Evolutionary conservation across 2,113 vertebrate genomes (phyloP), one percentile per base, ranked within the genome.

Genomic region (Plecotus auritus): DNA sequence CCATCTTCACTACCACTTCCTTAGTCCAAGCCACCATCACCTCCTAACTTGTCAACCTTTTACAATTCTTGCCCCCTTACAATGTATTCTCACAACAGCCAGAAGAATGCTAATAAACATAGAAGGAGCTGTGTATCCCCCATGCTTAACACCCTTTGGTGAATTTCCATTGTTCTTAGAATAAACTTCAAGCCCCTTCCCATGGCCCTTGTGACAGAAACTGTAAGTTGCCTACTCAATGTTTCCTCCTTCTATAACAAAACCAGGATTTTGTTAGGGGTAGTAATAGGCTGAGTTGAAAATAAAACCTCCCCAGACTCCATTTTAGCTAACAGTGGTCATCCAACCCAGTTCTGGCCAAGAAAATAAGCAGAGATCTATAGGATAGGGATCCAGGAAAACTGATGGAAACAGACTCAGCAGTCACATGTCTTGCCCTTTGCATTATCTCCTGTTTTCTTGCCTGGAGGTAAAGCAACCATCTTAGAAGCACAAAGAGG

Each of bases 101-200:
- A 64, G 22, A 82, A 3, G 67, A 54, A 92, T 90, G 54, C 35
- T 87, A 49, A 87, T 85, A 81, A 84, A 84, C 45, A 66, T 86
- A 67, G 83, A 84, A 84, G 45, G 2, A 94, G 37, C 73, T 70
- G 32, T 69, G 30, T 56, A 13, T 69, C 32, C 17, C 35, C 23
- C 22, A 14, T 88, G 18, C 30, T 88, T 18, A 78, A 78, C 91
- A 59, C 1, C 12, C 69, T 54, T 70, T 80, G 85, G 47, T 69
- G 47, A 95, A 84, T 84, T 78, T 28, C n/a, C 32, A 74, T 83
- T 90, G 56, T 59, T 86, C n/a, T 42, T 92, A 78, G 47, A 89
- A 91, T 86, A 89, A 95, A 95, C 26, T 61, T 91, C 32, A 92
- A 93, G 72, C 7, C 2, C 42, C 67, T 85, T 86, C 42, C 66